These are phyloP conservation scores for human DNA, from an alignment of 2,113 vertebrate genomes.

Conservation along the genomic window DNA sequence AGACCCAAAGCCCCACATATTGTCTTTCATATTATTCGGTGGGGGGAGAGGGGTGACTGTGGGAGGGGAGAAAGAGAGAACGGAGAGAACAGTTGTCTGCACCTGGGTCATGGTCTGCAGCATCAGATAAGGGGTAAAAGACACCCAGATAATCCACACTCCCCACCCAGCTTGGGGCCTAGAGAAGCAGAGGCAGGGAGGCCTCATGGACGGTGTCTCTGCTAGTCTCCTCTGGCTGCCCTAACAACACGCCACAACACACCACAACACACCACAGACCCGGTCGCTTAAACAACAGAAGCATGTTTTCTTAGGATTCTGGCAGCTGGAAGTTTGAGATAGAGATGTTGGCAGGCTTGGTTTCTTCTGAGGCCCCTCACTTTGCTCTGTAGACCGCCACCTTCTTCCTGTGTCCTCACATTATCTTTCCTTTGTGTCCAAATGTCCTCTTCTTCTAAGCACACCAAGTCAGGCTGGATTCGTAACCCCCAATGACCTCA, in stretches of 20 bases:
- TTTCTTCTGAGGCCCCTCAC: background rate
- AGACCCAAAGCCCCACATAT: background rate
- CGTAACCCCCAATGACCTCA: background rate
- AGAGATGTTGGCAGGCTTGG: background rate
- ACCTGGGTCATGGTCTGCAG: background rate
- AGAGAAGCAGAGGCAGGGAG: background rate
- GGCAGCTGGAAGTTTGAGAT: background rate
- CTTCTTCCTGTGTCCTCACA: background rate
- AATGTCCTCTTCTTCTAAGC: background rate
- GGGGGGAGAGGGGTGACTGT: background rate
- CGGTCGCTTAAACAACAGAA: background rate
- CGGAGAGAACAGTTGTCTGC: background rate
- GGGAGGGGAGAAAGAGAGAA: background rate
- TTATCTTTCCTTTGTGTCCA: background rate
- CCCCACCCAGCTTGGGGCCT: no score
- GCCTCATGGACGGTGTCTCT: background rate
- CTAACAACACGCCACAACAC: background rate
- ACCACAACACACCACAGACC: background rate
- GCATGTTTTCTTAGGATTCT: background rate
- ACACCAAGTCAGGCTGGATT: background rate
- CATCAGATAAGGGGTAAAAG: no score
- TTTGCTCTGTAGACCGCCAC: no score
- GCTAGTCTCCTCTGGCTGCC: background rate
- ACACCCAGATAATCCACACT: background rate
- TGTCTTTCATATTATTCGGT: slow-evolving; percentile 47